Base-by-base conservation (phyloP, 2,888 invertebrate genomes). In the Ligdia adustata region DNA sequence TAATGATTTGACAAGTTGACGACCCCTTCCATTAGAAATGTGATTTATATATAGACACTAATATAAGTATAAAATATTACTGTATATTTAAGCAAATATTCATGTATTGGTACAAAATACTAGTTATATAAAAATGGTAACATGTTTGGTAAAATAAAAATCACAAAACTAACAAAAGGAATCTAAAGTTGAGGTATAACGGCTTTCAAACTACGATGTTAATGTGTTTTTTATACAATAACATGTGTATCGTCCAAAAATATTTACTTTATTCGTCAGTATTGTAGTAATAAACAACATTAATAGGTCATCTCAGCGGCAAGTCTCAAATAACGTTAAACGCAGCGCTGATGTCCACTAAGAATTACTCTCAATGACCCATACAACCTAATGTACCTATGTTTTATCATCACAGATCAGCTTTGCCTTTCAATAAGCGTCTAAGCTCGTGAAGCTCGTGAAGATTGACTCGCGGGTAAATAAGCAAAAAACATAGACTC, bases 391-490 rank as follows among this genome's bases (percentile, higher is more conserved):
- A 75, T 74, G 81, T 78, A 79, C 76, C 78, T 84, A 83, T 77
- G 79, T 81, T 80, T 78, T 82, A 83, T 79, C 82, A 88, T 88
- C 87, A 88, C 87, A 88, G 87, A 87, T 86, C 76, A 85, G 83
- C 84, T 85, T 86, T 84, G 85, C 82, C 38, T 72, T 73, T 77
- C 67, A 57, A 72, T 75, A 76, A 81, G 75, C 79, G 66, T 68
- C 65, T 72, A 71, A 65, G 66, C 57, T 51, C 53, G 70, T 69
- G 75, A 76, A 79, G 75, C 74, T 79, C 66, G 26, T n/a, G n/a
- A n/a, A n/a, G n/a, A n/a, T n/a, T n/a, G n/a, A n/a, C n/a, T n/a
- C n/a, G n/a, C n/a, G n/a, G n/a, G n/a, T n/a, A n/a, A n/a, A n/a
- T n/a, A n/a, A n/a, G n/a, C n/a, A n/a, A n/a, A n/a, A n/a, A n/a